Percentiles rank a stretch among this genome's conserved stretches.
phyloP scores from a whole-genome alignment of 2,888 invertebrate genomes.

The Cephus sareptanus region DNA sequence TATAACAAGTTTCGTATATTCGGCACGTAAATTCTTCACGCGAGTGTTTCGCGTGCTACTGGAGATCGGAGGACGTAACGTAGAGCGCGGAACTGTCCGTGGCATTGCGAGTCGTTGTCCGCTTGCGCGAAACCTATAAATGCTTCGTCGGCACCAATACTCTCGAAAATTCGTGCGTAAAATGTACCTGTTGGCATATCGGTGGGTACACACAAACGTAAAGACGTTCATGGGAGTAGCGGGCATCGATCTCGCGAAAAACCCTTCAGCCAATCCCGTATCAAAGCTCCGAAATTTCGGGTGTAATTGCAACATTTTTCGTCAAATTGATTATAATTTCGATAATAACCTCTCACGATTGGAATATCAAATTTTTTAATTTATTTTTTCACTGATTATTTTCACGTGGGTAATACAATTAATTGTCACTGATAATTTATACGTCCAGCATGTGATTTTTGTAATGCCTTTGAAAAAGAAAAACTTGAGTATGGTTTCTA shows the following conservation, averaged over 20 bases:
- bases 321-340: background rate
- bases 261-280: background rate
- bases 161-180: background rate
- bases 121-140: background rate
- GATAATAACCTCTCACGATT: background rate
- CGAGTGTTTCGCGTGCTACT: background rate
- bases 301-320: background rate
- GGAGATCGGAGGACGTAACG: background rate
- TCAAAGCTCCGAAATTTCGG: background rate
- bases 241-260: background rate
- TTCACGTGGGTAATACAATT: background rate
- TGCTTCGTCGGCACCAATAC: background rate
- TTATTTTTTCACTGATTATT: background rate
- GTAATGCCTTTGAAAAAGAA: background rate
- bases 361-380: background rate
- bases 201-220: background rate
- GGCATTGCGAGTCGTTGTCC: background rate
- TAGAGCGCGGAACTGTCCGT: background rate
- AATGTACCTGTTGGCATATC: background rate
- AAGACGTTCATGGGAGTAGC: background rate
- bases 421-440: background rate
- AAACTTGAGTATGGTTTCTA: background rate
- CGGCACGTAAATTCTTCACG: background rate
- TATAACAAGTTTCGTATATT: background rate
- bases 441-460: background rate